Conservation (phyloP, 1,140 invertebrate species). For the Cydia splendana region DNA sequence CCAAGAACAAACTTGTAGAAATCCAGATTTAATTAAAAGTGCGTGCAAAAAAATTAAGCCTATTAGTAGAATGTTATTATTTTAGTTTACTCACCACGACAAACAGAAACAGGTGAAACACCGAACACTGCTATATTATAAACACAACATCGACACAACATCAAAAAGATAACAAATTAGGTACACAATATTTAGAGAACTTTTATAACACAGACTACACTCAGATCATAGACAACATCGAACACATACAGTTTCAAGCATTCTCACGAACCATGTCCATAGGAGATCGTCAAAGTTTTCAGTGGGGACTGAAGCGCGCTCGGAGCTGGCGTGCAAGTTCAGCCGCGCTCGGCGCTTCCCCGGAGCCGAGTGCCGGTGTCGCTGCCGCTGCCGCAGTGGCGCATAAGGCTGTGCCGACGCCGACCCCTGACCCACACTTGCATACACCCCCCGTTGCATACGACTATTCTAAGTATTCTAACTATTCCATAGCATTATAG, state of each 20-base stretch:
- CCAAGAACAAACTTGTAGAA: too few species aligned
- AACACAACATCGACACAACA: conserved; percentile 14
- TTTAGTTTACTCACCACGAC: background rate
- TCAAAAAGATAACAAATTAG: conserved; percentile 4
- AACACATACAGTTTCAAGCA: background rate
- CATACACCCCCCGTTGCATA: background rate
- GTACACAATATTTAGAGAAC: background rate
- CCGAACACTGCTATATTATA: conserved; percentile 14
- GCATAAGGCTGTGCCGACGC: conserved; percentile 28
- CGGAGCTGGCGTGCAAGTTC: background rate
- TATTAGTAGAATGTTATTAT: background rate
- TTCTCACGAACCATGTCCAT: conserved; percentile 4
- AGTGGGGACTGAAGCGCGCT: background rate
- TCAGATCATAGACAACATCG: conserved; percentile 1
- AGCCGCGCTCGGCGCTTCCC: conserved; percentile 6
- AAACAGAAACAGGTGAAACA: background rate
- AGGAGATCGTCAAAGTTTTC: conserved; percentile 18
- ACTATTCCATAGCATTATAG: background rate
- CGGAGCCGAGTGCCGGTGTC: conserved; percentile 5
- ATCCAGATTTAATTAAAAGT: too few species aligned
- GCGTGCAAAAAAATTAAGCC: too few species aligned
- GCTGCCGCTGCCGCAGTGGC: conserved; percentile 24
- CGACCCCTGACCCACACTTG: conserved; percentile 15
- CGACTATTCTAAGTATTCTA: background rate
- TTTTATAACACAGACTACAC: background rate